phyloP scores from a whole-genome alignment of 2,888 invertebrate species.

The Agrotis clavis region DNA sequence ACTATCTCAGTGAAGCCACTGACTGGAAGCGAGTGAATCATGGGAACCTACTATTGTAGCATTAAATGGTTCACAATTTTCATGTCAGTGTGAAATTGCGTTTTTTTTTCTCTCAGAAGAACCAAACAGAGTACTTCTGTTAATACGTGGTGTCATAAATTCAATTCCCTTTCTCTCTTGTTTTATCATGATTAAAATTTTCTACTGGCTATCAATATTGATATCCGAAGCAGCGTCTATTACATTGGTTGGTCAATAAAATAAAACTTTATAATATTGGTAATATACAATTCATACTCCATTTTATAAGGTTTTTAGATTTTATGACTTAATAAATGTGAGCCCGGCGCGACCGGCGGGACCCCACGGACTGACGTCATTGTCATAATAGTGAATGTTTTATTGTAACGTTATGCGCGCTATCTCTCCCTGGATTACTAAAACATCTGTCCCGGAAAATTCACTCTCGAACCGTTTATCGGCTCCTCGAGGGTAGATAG shows the following conservation, averaged over 20 bases:
- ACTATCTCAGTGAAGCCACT: slow-evolving; percentile 61
- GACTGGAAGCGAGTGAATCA: slow-evolving; percentile 69
- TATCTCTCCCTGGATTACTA: slow-evolving; percentile 82
- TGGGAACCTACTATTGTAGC: slow-evolving; percentile 60
- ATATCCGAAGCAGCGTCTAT: slow-evolving; percentile 14
- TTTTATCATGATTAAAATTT: slow-evolving; percentile 1
- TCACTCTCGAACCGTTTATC: slow-evolving; percentile 87
- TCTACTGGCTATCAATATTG: slow-evolving; percentile 15
- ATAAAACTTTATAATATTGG: slow-evolving; percentile 43
- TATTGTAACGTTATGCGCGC: slow-evolving; percentile 76
- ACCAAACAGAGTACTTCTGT: neutral
- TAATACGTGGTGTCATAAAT: neutral
- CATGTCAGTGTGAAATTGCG: slow-evolving; percentile 48
- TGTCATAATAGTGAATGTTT: slow-evolving; percentile 84
- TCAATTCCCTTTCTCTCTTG: neutral
- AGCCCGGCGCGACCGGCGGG: slow-evolving; percentile 49
- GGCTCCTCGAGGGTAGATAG: slow-evolving; percentile 87
- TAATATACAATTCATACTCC: slow-evolving; percentile 47
- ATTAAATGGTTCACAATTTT: slow-evolving; percentile 41
- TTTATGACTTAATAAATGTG: slow-evolving; percentile 61
- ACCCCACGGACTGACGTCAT: slow-evolving; percentile 69
- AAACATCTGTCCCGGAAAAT: slow-evolving; percentile 91
- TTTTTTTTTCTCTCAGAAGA: slow-evolving; percentile 10
- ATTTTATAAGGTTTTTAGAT: slow-evolving; percentile 56
- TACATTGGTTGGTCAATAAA: slow-evolving; percentile 17